phyloP scores from a whole-genome alignment of 2,113 vertebrate species.

The Oncorhynchus clarkii region DNA sequence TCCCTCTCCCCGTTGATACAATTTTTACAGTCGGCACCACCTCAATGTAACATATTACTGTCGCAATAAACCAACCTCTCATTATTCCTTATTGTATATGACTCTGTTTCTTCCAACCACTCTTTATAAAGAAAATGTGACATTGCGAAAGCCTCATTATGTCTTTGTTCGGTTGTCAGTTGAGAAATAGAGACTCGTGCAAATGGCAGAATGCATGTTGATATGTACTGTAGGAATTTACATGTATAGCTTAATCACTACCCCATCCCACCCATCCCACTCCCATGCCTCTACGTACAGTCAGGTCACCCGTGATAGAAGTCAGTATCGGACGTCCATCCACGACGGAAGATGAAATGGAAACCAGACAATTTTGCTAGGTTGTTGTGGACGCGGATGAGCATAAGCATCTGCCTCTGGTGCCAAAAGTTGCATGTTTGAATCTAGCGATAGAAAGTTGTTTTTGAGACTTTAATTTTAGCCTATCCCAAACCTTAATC shows the following conservation, averaged over 20 bases:
- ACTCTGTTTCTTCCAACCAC: conserved; percentile 10
- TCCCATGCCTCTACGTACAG: not conserved
- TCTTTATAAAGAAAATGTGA: conserved; percentile 30
- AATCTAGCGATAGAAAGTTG: no score
- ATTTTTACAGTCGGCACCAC: conserved; percentile 1
- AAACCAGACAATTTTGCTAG: no score
- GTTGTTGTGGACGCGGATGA: no score
- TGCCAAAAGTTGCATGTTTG: no score
- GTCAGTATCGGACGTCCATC: no score
- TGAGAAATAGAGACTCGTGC: conserved; percentile 11
- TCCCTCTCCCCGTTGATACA: conserved; percentile 11
- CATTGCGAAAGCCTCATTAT: conserved; percentile 34
- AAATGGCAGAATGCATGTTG: conserved; percentile 19
- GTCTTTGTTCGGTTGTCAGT: conserved; percentile 23
- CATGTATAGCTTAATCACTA: conserved; percentile 27
- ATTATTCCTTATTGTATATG: conserved; percentile 1
- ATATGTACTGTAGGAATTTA: not conserved
- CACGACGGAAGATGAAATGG: no score
- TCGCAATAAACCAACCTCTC: conserved; percentile 20
- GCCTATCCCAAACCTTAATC: no score
- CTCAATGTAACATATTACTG: conserved; percentile 9
- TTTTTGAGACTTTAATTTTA: no score
- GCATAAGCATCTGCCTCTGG: no score
- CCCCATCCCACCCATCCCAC: conserved; percentile 13
- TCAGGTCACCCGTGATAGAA: no score